Conservation (phyloP, 2,797 vertebrate species). For the Mormyrus proboscirostris region DNA sequence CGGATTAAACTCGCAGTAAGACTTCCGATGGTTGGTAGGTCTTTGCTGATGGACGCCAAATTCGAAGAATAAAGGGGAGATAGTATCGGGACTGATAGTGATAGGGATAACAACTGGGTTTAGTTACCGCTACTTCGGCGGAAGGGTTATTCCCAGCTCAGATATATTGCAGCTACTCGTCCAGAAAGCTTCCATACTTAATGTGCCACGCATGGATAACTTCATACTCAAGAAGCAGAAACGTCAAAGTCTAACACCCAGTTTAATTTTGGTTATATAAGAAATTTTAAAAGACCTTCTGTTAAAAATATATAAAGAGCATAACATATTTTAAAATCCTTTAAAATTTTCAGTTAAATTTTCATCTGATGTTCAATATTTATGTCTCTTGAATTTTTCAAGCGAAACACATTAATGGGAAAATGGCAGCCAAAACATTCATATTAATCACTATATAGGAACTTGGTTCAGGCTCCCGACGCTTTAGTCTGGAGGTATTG, state of each 20-base stretch:
- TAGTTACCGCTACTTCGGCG: not conserved
- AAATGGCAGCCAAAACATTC: not conserved
- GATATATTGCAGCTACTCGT: not conserved
- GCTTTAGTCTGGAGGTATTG: not conserved
- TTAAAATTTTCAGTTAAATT: not conserved
- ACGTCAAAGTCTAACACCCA: not conserved
- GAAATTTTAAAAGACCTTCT: not conserved
- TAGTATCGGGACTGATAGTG: not conserved
- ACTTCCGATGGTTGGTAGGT: slow-evolving; percentile 47
- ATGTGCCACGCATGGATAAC: not conserved
- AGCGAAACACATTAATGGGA: not conserved
- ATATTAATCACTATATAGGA: not conserved
- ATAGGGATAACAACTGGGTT: not conserved
- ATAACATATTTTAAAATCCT: not conserved
- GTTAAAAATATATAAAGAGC: not conserved
- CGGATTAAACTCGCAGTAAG: slow-evolving; percentile 47
- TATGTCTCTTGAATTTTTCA: not conserved
- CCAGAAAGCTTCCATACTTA: not conserved
- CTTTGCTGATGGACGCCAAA: slow-evolving; percentile 8
- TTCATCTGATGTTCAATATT: not conserved
- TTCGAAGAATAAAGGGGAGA: not conserved
- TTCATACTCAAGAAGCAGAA: not conserved
- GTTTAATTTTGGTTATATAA: not conserved
- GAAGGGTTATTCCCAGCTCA: not conserved
- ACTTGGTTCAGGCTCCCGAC: not conserved